A percentile compares a stretch with the other conserved stretches of the same genome.
Conservation (phyloP, 1,140 invertebrate species). For the Tetraneura akinire region DNA sequence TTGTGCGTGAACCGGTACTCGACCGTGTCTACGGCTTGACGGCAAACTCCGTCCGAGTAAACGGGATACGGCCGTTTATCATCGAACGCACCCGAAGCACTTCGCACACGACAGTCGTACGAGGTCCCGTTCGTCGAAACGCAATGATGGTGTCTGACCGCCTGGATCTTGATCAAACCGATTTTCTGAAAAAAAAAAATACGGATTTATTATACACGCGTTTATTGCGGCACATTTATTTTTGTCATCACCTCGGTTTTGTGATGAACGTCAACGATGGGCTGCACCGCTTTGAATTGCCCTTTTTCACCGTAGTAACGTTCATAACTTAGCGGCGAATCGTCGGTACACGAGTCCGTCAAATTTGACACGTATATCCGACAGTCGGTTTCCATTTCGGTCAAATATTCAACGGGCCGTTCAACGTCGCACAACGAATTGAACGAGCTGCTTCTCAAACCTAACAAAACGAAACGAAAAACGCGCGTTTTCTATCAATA, state of each 20-base stretch:
- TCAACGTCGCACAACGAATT: background rate
- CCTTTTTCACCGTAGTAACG: background rate
- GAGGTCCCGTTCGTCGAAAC: background rate
- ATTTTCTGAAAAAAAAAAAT: conserved; percentile 8
- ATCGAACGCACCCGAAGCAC: background rate
- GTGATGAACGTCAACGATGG: background rate
- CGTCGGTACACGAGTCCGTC: background rate
- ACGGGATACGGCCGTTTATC: background rate
- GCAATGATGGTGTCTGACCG: background rate
- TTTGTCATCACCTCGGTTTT: conserved; percentile 17
- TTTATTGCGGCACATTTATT: too few relatives aligned
- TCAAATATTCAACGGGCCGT: background rate
- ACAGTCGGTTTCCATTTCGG: background rate
- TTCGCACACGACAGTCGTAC: background rate
- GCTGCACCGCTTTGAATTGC: background rate
- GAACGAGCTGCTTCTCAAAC: conserved; percentile 13
- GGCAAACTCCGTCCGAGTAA: background rate
- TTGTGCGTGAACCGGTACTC: conserved; percentile 64
- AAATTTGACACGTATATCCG: background rate
- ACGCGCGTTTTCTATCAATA: too few relatives aligned
- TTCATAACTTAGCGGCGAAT: background rate
- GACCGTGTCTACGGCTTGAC: conserved; percentile 59
- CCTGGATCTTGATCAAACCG: background rate
- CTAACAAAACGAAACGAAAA: background rate
- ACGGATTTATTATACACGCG: background rate